These are phyloP conservation scores for Melanophora roralis DNA, from an alignment of 2,888 invertebrate genomes.

Conservation along the genomic window DNA sequence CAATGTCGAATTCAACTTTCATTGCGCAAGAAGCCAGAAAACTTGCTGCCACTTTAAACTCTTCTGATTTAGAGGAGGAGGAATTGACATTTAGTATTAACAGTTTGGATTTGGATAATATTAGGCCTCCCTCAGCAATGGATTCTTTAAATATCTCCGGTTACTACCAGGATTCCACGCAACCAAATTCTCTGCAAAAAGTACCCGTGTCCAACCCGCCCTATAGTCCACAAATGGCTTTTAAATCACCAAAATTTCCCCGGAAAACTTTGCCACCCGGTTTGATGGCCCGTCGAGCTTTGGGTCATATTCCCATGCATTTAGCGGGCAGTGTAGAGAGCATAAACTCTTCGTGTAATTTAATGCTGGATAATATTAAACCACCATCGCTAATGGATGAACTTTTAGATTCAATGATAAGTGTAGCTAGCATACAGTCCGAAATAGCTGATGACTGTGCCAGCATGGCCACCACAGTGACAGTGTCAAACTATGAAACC, in stretches of 20 bases:
- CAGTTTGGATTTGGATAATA: constrained; percentile 85
- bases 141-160: constrained; percentile 81
- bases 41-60: constrained; percentile 79
- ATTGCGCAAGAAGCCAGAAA: constrained; percentile 88
- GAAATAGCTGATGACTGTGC: constrained; percentile 84
- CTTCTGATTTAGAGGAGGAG: constrained; percentile 62
- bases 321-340: constrained; percentile 83
- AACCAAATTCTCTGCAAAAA: constrained; percentile 69
- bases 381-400: constrained; percentile 90
- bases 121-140: constrained; percentile 87
- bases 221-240: constrained; percentile 70
- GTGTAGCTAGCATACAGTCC: constrained; percentile 89
- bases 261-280: constrained; percentile 86
- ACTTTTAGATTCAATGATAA: constrained; percentile 87
- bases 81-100: constrained; percentile 81
- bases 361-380: constrained; percentile 86
- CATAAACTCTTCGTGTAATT: constrained; percentile 80
- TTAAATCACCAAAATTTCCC: constrained; percentile 77
- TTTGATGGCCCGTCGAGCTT: constrained; percentile 84
- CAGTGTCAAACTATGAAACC: constrained; percentile 77
- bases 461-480: constrained; percentile 73
- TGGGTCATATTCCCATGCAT: constrained; percentile 77
- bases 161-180: constrained; percentile 77
- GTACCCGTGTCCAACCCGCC: constrained; percentile 38
- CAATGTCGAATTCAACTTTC: constrained; percentile 83